Evolutionary conservation across 2,888 invertebrate genomes (phyloP).

Genomic region (Baccha elongata): DNA sequence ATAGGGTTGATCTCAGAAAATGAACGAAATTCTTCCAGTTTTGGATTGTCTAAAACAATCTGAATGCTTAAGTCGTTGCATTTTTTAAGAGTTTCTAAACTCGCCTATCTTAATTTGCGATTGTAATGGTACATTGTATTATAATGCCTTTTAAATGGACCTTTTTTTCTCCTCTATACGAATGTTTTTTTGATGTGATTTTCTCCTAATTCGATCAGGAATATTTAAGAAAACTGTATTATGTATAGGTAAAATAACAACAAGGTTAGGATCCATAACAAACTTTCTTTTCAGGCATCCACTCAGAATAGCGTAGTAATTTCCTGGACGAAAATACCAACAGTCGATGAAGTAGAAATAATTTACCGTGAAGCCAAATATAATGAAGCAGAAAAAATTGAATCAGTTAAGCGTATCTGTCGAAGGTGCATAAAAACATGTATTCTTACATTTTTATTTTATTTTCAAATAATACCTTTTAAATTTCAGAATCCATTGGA

Average conservation of each 20-base stretch:
- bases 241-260: too few relatives aligned
- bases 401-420: conserved; percentile 77
- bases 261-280: background rate
- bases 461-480: background rate
- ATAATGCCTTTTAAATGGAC: too few relatives aligned
- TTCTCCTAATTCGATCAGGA: background rate
- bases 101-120: too few relatives aligned
- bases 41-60: too few relatives aligned
- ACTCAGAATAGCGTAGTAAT: conserved; percentile 75
- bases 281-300: conserved; percentile 76
- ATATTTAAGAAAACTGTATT: background rate
- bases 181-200: too few relatives aligned
- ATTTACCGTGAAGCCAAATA: conserved; percentile 75
- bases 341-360: conserved; percentile 77
- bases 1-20: too few relatives aligned
- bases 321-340: conserved; percentile 78
- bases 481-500: conserved; percentile 78
- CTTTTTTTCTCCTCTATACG: too few relatives aligned
- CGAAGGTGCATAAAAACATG: conserved; percentile 39
- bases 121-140: too few relatives aligned
- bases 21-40: too few relatives aligned
- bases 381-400: conserved; percentile 74
- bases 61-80: too few relatives aligned
- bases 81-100: too few relatives aligned
- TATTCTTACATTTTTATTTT: background rate